Base-by-base conservation (phyloP, 1,140 invertebrate genomes). In the Cherax quadricarinatus region DNA sequence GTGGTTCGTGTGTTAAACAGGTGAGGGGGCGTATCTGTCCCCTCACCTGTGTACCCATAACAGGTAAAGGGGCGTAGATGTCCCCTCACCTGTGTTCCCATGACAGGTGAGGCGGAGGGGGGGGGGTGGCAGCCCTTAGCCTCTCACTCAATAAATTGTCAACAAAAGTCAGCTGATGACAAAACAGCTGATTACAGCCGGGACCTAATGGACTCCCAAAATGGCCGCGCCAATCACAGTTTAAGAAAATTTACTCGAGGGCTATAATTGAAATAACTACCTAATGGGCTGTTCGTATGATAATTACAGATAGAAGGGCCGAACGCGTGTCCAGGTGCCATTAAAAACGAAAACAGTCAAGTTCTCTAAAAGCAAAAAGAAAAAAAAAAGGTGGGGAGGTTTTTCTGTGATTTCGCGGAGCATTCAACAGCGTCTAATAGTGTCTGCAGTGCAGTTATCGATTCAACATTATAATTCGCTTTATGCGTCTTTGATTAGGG, bases 201-300 rank as follows among this genome's bases (percentile, higher is more conserved):
- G 70, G 21, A 30, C 70, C n/a, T 75, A 75, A 75, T 75, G 70
- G 14, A 24, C 24, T 4, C n/a, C 70, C 70, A 75, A 70, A 75
- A 75, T 75, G 70, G 70, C 70, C 5, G 70, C 9, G 21, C 70
- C 70, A 75, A 75, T 75, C 70, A 75, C 70, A 24, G 70, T 75
- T 75, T 75, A 75, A 21, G 70, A 75, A 30, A 75, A 30, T 75
- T 75, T 12, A 30, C 70, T 30, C 70, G 14, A 30, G 24, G 70
- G 21, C 70, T 30, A 75, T 75, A 75, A 75, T 75, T 30, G 70
- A 75, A 75, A 75, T 75, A 75, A 75, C 70, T 75, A 12, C 70
- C 70, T 75, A 75, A 75, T 75, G 70, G 70, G 14, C n/a, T 75
- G 70, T 75, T 75, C 70, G 70, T 75, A 75, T 75, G 70, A 75